phyloP scores from a whole-genome alignment of 2,113 vertebrate species.

The Bubo blakistoni region DNA sequence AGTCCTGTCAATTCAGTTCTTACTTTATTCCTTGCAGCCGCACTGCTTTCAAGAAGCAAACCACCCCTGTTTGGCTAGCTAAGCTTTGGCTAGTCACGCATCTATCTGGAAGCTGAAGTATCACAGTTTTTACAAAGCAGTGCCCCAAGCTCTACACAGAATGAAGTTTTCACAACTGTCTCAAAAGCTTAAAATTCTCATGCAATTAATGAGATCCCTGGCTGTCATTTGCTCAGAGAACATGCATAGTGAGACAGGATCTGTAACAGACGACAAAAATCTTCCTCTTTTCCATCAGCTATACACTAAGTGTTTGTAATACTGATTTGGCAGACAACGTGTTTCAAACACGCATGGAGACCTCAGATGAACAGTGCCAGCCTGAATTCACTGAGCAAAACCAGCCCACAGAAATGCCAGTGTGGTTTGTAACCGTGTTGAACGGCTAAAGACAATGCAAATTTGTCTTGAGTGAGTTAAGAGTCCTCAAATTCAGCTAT shows the following conservation, averaged over 20 bases:
- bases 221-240: background rate
- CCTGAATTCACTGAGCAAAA: background rate
- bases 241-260: background rate
- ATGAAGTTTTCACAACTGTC: background rate
- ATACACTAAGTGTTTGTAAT: background rate
- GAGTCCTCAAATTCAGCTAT: background rate
- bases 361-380: background rate
- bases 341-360: background rate
- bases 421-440: background rate
- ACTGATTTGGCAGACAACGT: background rate
- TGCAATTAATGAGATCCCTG: background rate
- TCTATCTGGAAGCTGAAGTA: background rate
- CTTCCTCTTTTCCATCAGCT: background rate
- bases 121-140: background rate
- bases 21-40: background rate
- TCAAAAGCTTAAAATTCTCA: background rate
- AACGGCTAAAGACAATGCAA: background rate
- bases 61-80: background rate
- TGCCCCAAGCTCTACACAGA: background rate
- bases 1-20: background rate
- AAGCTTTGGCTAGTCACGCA: background rate
- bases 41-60: background rate
- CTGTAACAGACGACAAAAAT: background rate
- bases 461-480: background rate
- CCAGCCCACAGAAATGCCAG: background rate